A percentile compares a stretch with the other conserved stretches of the same genome.
These are phyloP conservation scores for Atractosteus spatula DNA, from an alignment of 2,113 vertebrate genomes.

Conservation along the genomic window DNA sequence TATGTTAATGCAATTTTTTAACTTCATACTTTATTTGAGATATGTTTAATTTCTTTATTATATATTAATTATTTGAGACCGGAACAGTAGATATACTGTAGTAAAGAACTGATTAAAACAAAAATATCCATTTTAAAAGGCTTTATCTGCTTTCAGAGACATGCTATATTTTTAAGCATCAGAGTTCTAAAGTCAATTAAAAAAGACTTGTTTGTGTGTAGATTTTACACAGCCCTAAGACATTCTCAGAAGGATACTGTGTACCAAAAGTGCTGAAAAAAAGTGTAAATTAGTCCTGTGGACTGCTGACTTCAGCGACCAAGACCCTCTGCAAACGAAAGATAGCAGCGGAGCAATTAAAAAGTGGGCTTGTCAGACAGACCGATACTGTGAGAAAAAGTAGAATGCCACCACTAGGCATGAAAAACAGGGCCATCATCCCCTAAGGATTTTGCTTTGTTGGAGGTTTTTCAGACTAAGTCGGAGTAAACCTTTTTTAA, in stretches of 20 bases:
- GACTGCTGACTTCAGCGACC: slow-evolving; percentile 47
- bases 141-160: slow-evolving; percentile 42
- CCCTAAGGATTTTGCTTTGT: slow-evolving; percentile 16
- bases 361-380: slow-evolving; percentile 38
- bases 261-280: slow-evolving; percentile 12
- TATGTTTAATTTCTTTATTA: too few species aligned
- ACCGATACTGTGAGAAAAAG: slow-evolving; percentile 27
- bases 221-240: slow-evolving; percentile 4
- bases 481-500: slow-evolving; percentile 34
- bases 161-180: slow-evolving; percentile 49
- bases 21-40: too few species aligned
- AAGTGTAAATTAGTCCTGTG: slow-evolving; percentile 44
- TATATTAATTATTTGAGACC: too few species aligned
- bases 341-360: slow-evolving; percentile 51
- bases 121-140: slow-evolving; percentile 16
- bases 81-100: too few species aligned
- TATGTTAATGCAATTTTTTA: too few species aligned
- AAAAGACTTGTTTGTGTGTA: slow-evolving; percentile 43
- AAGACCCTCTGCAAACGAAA: slow-evolving; percentile 25
- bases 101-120: too few species aligned
- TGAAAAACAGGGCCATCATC: background rate
- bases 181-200: slow-evolving; percentile 50
- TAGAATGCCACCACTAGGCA: background rate
- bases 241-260: slow-evolving; percentile 33
- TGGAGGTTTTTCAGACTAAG: slow-evolving; percentile 29